Evolutionary conservation across 2,888 invertebrate genomes (phyloP), one percentile per base, ranked within the genome.

Genomic region (Agrotis exclamationis): DNA sequence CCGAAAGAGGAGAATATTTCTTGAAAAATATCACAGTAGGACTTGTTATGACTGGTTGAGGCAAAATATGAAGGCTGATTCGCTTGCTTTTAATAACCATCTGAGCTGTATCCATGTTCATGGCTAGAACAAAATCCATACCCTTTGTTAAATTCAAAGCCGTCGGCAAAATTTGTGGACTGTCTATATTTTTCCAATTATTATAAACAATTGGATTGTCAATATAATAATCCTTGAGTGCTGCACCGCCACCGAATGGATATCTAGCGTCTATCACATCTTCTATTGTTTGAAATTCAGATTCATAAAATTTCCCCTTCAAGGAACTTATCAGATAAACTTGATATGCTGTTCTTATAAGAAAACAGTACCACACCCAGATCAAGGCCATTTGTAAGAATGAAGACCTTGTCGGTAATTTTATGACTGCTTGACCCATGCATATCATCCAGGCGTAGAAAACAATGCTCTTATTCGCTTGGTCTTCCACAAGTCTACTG

Each of bases 271-370:
- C 66, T 24, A 93, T 89, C 2, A 87, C 91, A 50, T 94, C 93
- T 59, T 94, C 90, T 63, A 95, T 87, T 28, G 87, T 89, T 24
- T 88, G 76, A 58, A 95, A 84, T 39, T 91, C 88, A 45, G 83
- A 69, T 64, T 85, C 88, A 64, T 91, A 92, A 70, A 90, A 88
- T 60, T 90, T 90, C 3, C 90, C 90, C 85, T 94, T 93, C 51
- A 95, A 85, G 1, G 91, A 92, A 76, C 88, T 88, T 67, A 95
- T 94, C 3, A 95, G 87, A 68, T 90, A 90, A 0, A 92, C 93
- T 83, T 95, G 94, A 72, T 95, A 95, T 63, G 91, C 88, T 0
- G 93, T 95, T 80, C 95, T 89, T n/a, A 95, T 83, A 47, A 95
- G 81, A 76, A 93, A 89, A 83, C 92, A 91, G 67, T 93, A 95